Conservation (phyloP, 2,888 invertebrate genomes). For the Scelioninae gen. 1 region DNA sequence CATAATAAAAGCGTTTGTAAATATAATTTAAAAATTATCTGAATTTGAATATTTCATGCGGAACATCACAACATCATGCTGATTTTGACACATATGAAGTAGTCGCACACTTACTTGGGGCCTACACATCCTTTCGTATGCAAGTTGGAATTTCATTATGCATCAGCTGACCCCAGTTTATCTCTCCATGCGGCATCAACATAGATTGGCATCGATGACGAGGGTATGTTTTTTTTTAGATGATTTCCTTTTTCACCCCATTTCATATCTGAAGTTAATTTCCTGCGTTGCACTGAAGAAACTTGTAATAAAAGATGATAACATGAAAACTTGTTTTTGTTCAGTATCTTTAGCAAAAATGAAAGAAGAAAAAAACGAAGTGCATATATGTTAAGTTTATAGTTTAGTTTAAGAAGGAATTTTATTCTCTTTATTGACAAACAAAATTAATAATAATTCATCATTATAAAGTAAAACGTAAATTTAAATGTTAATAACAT, state of each 20-base stretch:
- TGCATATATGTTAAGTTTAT: no score
- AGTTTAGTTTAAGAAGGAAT: no score
- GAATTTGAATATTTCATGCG: slow-evolving; percentile 1
- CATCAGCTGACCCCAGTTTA: slow-evolving; percentile 77
- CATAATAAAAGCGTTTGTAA: not conserved
- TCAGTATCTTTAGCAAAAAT: no score
- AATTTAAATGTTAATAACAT: no score
- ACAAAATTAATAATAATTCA: no score
- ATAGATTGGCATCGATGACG: slow-evolving; percentile 76
- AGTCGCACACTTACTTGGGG: not conserved
- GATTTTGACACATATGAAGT: slow-evolving; percentile 27
- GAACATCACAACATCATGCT: slow-evolving; percentile 2
- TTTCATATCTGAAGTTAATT: slow-evolving; percentile 14
- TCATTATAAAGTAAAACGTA: no score
- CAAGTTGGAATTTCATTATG: slow-evolving; percentile 76
- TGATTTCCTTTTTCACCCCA: slow-evolving; percentile 71
- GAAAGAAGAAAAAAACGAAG: no score
- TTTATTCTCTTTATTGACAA: no score
- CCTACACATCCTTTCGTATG: slow-evolving; percentile 31
- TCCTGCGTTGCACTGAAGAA: not conserved
- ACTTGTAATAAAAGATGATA: no score
- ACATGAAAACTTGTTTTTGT: no score
- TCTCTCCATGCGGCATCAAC: slow-evolving; percentile 76
- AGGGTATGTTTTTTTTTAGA: slow-evolving; percentile 72
- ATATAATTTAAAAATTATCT: slow-evolving; percentile 1